phyloP scores from a whole-genome alignment of 2,797 vertebrate genomes.

The Notolabrus celidotus region DNA sequence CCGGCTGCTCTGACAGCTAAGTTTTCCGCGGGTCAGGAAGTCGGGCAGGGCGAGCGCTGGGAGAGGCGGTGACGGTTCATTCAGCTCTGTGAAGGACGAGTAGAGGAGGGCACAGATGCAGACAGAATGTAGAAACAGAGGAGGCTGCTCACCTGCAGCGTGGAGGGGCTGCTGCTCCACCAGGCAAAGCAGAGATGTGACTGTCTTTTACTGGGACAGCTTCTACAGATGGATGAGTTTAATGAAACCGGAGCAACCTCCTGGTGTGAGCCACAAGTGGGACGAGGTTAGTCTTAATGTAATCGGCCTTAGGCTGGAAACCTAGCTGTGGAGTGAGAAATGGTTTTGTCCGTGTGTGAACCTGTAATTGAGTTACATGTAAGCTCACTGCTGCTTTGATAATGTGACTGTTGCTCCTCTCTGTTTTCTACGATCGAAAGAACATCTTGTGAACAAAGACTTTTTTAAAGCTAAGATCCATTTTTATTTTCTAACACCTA shows the following conservation, averaged over 20 bases:
- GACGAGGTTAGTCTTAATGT: slow-evolving; percentile 52
- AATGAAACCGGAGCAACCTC: slow-evolving; percentile 58
- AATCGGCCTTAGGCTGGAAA: slow-evolving; percentile 37
- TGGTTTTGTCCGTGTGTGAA: not conserved
- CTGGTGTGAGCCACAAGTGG: slow-evolving; percentile 50
- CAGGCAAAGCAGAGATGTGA: slow-evolving; percentile 29
- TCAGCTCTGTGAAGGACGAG: slow-evolving; percentile 46
- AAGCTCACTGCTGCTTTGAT: not conserved
- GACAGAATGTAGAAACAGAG: slow-evolving; percentile 52
- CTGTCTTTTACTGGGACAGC: slow-evolving; percentile 50
- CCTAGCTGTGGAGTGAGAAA: slow-evolving; percentile 7
- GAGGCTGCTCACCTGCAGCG: not conserved
- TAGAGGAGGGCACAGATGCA: slow-evolving; percentile 33
- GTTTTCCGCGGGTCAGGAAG: slow-evolving; percentile 55
- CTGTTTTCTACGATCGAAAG: no score
- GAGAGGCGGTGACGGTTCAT: slow-evolving; percentile 41
- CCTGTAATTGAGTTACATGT: not conserved
- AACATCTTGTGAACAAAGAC: no score
- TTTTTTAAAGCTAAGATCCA: no score
- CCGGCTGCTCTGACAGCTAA: slow-evolving; percentile 45
- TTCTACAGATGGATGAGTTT: slow-evolving; percentile 50
- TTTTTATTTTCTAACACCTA: no score
- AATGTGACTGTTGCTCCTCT: not conserved
- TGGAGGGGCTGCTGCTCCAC: slow-evolving; percentile 13
- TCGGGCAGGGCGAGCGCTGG: slow-evolving; percentile 30